phyloP scores from a whole-genome alignment of 1,140 invertebrate genomes.

The Sinella curviseta region DNA sequence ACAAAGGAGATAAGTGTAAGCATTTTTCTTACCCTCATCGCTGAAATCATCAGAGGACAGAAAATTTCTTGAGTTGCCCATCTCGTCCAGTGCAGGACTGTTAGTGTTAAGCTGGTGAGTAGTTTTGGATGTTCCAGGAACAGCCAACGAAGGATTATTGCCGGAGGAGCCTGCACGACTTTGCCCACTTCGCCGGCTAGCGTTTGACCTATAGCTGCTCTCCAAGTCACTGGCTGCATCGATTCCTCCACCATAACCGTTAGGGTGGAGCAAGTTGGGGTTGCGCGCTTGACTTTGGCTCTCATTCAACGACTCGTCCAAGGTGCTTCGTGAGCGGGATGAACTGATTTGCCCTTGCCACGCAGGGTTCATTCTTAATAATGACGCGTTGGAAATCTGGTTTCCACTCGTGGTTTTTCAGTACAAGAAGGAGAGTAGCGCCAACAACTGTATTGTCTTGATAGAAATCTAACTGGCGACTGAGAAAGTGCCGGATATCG shows the following conservation, averaged over 20 bases:
- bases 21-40: conserved; percentile 3
- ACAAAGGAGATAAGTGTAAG: too few species aligned
- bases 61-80: not conserved
- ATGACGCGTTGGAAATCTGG: not conserved
- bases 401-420: too few species aligned
- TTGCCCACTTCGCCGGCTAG: not conserved
- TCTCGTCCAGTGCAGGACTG: not conserved
- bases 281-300: not conserved
- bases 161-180: not conserved
- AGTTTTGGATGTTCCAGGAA: not conserved
- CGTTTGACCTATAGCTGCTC: not conserved
- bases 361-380: not conserved
- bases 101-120: not conserved
- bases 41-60: not conserved
- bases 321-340: not conserved
- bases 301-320: not conserved
- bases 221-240: not conserved
- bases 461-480: not conserved
- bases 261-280: not conserved
- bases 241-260: not conserved
- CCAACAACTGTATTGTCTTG: not conserved
- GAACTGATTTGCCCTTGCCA: not conserved
- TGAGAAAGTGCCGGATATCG: not conserved
- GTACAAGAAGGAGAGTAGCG: too few species aligned
- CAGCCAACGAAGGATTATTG: not conserved